Percentiles rank a stretch among this genome's conserved stretches.
Evolutionary conservation across 2,797 vertebrate genomes (phyloP).

Genomic region (Carapus acus): DNA sequence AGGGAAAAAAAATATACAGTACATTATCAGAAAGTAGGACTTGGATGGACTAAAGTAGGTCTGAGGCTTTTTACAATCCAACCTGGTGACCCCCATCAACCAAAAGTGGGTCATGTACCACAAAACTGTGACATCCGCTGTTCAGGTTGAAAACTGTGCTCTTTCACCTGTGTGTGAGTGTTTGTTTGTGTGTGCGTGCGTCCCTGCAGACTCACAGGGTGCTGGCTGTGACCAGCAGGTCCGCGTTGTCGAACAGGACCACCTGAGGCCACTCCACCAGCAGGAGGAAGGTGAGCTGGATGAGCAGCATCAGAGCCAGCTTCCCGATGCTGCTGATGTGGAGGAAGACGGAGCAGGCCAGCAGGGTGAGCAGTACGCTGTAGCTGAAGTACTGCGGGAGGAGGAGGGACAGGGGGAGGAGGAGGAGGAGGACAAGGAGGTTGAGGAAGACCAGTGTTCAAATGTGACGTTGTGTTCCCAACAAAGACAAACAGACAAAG

Average conservation of each 20-base stretch:
- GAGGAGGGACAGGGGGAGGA: slow-evolving; percentile 20
- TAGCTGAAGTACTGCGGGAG: slow-evolving; percentile 89
- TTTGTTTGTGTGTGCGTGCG: background rate
- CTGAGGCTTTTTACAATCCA: slow-evolving; percentile 2
- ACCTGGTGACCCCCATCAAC: background rate
- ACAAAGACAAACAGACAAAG: background rate
- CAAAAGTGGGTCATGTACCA: slow-evolving; percentile 23
- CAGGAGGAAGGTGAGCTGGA: slow-evolving; percentile 84
- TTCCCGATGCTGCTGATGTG: slow-evolving; percentile 98
- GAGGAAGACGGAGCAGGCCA: slow-evolving; percentile 95
- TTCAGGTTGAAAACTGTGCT: slow-evolving; percentile 10
- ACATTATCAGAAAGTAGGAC: slow-evolving; percentile 27
- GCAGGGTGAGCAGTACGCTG: slow-evolving; percentile 89
- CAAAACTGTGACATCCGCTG: slow-evolving; percentile 12
- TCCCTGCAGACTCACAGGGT: slow-evolving; percentile 89
- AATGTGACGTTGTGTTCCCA: slow-evolving; percentile 11
- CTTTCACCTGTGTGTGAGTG: background rate
- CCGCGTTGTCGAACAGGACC: slow-evolving; percentile 87
- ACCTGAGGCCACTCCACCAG: slow-evolving; percentile 88
- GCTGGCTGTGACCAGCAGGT: slow-evolving; percentile 83
- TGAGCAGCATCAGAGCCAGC: slow-evolving; percentile 84
- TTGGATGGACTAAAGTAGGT: slow-evolving; percentile 31
- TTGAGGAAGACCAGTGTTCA: slow-evolving; percentile 17
- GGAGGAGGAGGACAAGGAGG: slow-evolving; percentile 10
- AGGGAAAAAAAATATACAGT: slow-evolving; percentile 28